Evolutionary conservation across 1,140 invertebrate genomes (phyloP).

Genomic region (Megalopta genalis): DNA sequence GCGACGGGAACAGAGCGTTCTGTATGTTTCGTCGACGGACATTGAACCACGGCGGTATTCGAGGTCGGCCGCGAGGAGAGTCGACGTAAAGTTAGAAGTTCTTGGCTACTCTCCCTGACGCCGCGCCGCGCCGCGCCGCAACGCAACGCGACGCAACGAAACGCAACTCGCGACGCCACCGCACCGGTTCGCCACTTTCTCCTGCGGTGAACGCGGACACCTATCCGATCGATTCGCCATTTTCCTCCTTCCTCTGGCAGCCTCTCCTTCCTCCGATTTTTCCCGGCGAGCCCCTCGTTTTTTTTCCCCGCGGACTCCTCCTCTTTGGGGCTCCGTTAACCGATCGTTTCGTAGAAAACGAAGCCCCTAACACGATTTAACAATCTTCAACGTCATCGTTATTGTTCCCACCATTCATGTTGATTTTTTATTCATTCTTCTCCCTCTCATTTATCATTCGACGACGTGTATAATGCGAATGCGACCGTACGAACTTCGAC

Average conservation of each 20-base stretch:
- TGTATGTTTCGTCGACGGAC: constrained; percentile 44
- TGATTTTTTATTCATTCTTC: too few species aligned
- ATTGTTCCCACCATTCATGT: too few species aligned
- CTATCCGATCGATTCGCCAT: constrained; percentile 38
- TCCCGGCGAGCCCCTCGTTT: background rate
- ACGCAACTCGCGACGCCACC: constrained; percentile 23
- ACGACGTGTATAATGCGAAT: too few species aligned
- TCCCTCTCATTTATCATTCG: too few species aligned
- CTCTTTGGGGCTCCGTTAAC: background rate
- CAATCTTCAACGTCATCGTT: too few species aligned
- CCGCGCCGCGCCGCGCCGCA: background rate
- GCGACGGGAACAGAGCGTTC: background rate
- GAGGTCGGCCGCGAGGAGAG: constrained; percentile 69
- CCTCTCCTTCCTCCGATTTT: background rate
- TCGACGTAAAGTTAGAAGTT: constrained; percentile 67
- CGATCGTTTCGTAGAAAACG: background rate
- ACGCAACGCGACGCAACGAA: too few species aligned
- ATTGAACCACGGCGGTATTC: constrained; percentile 68
- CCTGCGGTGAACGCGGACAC: constrained; percentile 59
- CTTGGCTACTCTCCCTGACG: constrained; percentile 69
- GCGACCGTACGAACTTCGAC: too few species aligned
- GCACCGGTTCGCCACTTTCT: constrained; percentile 68
- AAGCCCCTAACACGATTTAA: too few species aligned
- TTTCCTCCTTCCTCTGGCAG: background rate
- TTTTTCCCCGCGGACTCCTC: background rate